Evolutionary conservation across 2,888 invertebrate species (phyloP), one percentile per base, ranked within the genome.

Genomic region (Hydroisotoma schaefferi): DNA sequence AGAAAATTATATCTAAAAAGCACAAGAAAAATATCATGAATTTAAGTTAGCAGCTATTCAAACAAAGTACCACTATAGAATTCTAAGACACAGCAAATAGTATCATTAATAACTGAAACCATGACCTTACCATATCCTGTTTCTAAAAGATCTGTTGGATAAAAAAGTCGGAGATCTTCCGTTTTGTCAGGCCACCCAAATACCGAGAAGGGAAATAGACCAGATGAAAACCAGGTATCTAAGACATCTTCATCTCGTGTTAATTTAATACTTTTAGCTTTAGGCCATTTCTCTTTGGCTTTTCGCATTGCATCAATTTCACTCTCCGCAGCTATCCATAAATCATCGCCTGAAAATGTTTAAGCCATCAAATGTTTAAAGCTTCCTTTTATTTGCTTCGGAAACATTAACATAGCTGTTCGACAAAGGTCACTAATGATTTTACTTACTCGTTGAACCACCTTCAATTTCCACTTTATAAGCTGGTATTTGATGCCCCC

Each of bases 181-280:
- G 83, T 84, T 81, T 84, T 73, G 22, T 69, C 69, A 0, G 98
- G 98, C 99, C 99, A 99, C 10, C 95, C 98, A 76, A 98, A 91
- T 40, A 93, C 86, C 0, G 97, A 89, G 79, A 99, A 98, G 0
- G 99, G 94, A 77, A 97, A 94, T 43, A 99, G 81, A 0, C 88
- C 97, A 0, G 98, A 91, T 0, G 97, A 97, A 80, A 99, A 99
- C 99, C 99, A 99, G 0, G 99, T 99, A 76, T 99, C 99, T 63
- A 99, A 79, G 0, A 99, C 99, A 79, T 99, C 99, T 44, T 92
- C 90, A 76, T 99, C 98, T 76, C 90, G 86, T 52, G 80, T 76
- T 10, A 90, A 78, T 25, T 76, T 76, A 61, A 87, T 80, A 69
- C 81, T 78, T 38, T 70, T 64, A 18, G 73, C 73, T 5, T 67